Evolutionary conservation across 2,113 vertebrate genomes (phyloP).

Genomic region (Pteropus alecto): DNA sequence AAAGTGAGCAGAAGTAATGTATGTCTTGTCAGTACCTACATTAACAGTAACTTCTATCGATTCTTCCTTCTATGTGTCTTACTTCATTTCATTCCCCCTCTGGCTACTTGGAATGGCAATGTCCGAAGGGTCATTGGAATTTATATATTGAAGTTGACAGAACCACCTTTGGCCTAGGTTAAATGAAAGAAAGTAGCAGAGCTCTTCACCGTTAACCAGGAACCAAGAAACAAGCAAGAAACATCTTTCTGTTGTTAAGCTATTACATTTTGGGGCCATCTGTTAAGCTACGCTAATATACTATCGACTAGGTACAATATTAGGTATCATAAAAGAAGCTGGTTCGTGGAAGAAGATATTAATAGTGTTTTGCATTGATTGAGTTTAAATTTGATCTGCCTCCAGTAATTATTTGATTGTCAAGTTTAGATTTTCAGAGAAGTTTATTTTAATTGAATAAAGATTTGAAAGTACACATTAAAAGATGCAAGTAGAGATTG

Average conservation of each 20-base stretch:
- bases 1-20: background rate
- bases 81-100: background rate
- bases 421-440: background rate
- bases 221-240: background rate
- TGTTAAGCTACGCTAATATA: background rate
- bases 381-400: background rate
- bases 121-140: background rate
- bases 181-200: background rate
- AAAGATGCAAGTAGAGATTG: background rate
- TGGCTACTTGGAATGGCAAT: background rate
- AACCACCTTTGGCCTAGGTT: background rate
- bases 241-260: background rate
- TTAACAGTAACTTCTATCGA: background rate
- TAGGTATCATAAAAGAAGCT: background rate
- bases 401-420: background rate
- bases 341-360: background rate
- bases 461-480: background rate
- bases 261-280: background rate
- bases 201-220: background rate
- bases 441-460: background rate
- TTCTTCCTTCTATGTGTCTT: accelerated
- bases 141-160: too few species aligned
- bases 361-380: background rate
- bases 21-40: background rate
- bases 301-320: background rate